Evolutionary conservation across 2,113 vertebrate genomes (phyloP).

Genomic region (Lanius collurio): DNA sequence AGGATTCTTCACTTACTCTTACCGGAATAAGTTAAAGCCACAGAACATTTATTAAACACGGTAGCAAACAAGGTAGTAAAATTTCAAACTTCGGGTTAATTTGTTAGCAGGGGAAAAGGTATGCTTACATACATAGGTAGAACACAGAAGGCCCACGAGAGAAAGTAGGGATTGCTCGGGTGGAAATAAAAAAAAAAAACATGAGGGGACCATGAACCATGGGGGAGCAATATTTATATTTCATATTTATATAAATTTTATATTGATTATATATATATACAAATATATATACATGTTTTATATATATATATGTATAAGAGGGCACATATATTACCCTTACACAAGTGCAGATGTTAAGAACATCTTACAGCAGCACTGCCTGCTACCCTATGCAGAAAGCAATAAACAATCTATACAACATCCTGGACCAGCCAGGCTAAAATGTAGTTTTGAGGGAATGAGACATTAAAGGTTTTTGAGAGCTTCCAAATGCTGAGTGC

Average conservation of each 20-base stretch:
- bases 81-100: not conserved
- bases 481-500: not conserved
- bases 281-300: too few species aligned
- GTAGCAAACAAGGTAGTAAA: not conserved
- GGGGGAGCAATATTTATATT: not conserved
- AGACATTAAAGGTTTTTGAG: not conserved
- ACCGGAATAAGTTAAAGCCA: not conserved
- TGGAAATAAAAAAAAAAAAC: not conserved
- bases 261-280: too few species aligned
- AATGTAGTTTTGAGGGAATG: not conserved
- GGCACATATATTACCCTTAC: not conserved
- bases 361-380: not conserved
- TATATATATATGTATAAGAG: not conserved
- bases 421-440: not conserved
- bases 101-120: not conserved
- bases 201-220: not conserved
- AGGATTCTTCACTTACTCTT: not conserved
- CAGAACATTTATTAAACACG: fast-evolving
- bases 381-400: not conserved
- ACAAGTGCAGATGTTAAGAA: not conserved
- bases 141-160: not conserved
- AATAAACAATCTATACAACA: not conserved
- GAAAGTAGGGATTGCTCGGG: fast-evolving
- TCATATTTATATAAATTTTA: not conserved
- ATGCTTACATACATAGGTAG: not conserved